These are phyloP conservation scores for Heliconius erato DNA, from an alignment of 2,888 invertebrate genomes.

Conservation along the genomic window DNA sequence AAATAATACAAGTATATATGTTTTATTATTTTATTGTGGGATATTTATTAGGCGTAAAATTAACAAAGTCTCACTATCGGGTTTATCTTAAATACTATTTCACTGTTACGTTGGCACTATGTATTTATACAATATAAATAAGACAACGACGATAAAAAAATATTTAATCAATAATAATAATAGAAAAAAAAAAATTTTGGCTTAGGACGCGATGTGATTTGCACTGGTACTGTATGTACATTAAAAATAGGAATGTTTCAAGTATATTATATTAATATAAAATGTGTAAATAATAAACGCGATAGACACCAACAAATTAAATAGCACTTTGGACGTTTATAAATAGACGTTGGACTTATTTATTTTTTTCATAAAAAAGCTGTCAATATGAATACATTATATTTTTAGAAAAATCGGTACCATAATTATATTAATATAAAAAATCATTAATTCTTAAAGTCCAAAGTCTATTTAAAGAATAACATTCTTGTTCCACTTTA, in stretches of 20 bases:
- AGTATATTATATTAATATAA: constrained; percentile 26
- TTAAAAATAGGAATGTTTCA: constrained; percentile 35
- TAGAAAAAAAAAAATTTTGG: constrained; percentile 54
- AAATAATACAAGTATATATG: constrained; percentile 43
- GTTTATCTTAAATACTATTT: constrained; percentile 79
- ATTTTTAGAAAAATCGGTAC: background rate
- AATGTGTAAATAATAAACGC: constrained; percentile 27
- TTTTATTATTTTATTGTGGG: constrained; percentile 47
- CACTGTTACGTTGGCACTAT: constrained; percentile 50
- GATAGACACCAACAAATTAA: constrained; percentile 20
- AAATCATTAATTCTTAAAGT: background rate
- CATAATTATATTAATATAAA: background rate
- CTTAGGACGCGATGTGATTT: constrained; percentile 63
- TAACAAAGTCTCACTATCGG: constrained; percentile 69
- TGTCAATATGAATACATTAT: background rate
- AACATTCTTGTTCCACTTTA: background rate
- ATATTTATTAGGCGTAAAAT: constrained; percentile 56
- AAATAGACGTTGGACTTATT: constrained; percentile 13
- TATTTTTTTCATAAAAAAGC: background rate
- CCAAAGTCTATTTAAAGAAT: constrained; percentile 2
- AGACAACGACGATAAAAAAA: constrained; percentile 45
- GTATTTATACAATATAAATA: constrained; percentile 40
- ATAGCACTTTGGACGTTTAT: constrained; percentile 30
- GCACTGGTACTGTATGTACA: constrained; percentile 62
- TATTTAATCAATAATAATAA: constrained; percentile 34